Conservation (phyloP, 2,113 vertebrate genomes). For the Brachionichthys hirsutus region DNA sequence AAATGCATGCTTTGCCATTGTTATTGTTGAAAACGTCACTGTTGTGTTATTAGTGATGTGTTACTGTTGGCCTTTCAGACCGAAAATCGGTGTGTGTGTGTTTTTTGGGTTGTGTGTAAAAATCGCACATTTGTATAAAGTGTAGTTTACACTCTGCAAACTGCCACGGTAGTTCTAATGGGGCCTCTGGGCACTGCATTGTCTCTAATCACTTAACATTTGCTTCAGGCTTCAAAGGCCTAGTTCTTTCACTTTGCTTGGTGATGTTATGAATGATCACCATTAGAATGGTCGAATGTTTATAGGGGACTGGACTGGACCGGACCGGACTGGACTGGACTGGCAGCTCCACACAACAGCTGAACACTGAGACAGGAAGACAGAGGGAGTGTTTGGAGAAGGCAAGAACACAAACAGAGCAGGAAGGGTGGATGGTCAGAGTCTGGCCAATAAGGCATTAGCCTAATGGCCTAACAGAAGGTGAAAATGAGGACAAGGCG, state of each 20-base stretch:
- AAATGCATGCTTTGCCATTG: constrained; percentile 12
- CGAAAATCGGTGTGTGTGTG: background rate
- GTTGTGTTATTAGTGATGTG: constrained; percentile 19
- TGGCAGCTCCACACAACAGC: constrained; percentile 35
- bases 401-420: constrained; percentile 32
- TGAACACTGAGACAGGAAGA: constrained; percentile 15
- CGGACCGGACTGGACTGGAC: too few species aligned
- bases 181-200: constrained; percentile 14
- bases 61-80: background rate
- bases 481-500: constrained; percentile 61
- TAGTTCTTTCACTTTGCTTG: constrained; percentile 12
- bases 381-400: constrained; percentile 34
- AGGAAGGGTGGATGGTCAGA: constrained; percentile 32
- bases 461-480: constrained; percentile 49
- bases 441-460: constrained; percentile 47
- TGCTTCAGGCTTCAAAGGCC: constrained; percentile 28
- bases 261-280: constrained; percentile 49
- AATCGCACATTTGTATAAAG: constrained; percentile 20
- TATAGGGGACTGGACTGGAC: constrained; percentile 36
- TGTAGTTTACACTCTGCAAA: constrained; percentile 31
- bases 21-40: constrained; percentile 12
- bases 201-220: constrained; percentile 31
- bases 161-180: constrained; percentile 4
- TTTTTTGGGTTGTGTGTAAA: background rate
- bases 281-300: constrained; percentile 40